phyloP scores from a whole-genome alignment of 1,140 invertebrate genomes.

The Sitophilus oryzae region DNA sequence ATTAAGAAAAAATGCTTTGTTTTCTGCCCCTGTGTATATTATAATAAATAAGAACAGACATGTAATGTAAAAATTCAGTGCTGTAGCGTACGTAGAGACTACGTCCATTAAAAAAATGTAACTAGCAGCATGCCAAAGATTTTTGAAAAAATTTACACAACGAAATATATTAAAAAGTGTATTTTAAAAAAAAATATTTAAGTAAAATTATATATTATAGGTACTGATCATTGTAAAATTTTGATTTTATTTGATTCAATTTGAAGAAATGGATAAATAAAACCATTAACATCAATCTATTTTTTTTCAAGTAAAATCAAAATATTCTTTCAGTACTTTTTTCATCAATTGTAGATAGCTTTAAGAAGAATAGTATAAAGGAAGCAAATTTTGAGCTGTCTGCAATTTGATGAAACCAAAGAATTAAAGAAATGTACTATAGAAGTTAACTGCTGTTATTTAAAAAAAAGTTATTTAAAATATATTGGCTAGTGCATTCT shows the following conservation, averaged over 20 bases:
- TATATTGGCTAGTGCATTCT: constrained; percentile 23
- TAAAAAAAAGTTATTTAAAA: constrained; percentile 8
- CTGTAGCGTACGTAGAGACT: constrained; percentile 14
- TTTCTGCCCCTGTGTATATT: not conserved
- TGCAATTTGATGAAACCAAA: constrained; percentile 6
- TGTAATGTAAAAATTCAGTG: constrained; percentile 14
- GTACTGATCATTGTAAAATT: not conserved
- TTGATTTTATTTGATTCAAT: not conserved
- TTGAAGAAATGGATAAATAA: too few relatives aligned
- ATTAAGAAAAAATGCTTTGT: too few relatives aligned
- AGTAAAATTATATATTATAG: not conserved
- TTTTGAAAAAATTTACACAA: constrained; percentile 20
- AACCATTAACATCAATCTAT: too few relatives aligned
- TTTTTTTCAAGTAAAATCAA: too few relatives aligned
- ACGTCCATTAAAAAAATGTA: constrained; percentile 21
- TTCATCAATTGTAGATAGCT: too few relatives aligned
- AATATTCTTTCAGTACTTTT: too few relatives aligned
- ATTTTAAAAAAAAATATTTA: constrained; percentile 4
- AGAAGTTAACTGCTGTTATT: constrained; percentile 9
- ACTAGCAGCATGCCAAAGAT: constrained; percentile 23
- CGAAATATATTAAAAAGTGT: constrained; percentile 12
- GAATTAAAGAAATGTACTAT: constrained; percentile 5
- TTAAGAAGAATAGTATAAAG: too few relatives aligned
- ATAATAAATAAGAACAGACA: constrained; percentile 18
- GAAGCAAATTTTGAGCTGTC: too few relatives aligned